Base-by-base conservation (phyloP, 2,888 invertebrate species). In the Limnephilus auricula region DNA sequence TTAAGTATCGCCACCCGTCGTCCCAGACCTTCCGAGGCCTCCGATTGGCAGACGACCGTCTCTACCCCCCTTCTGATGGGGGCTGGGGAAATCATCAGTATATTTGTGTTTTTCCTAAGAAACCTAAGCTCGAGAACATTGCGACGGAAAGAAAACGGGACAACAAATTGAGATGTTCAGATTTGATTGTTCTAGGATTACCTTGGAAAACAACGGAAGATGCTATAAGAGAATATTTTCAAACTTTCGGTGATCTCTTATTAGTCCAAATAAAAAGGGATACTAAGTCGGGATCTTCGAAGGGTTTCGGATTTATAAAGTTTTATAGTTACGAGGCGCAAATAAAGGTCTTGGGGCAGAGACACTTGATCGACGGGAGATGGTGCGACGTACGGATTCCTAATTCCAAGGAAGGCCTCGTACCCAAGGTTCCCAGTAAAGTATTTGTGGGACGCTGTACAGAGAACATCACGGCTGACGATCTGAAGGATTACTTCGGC, bases 1-100 rank as follows among this genome's bases (percentile, higher is more conserved):
- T 99, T 94, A 98, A 99, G 96, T 98, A 98, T 96, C 96, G 99
- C 94, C 97, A 98, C 96, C 97, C 98, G 89, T 98, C 98, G 93
- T 98, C 98, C 13, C 97, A 98, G 93, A 97, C 98, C 37, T 97
- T 98, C 94, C 97, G 99, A 92, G 99, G 99, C 90, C 97, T 99
- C 92, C 97, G 99, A 91, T 96, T 99, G 92, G 98, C 97, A 93
- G 99, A 99, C 94, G 99, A 98, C 93, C 97, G 98, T 94, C 97
- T 99, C 92, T 98, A 98, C 95, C 98, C 99, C 91, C 99, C 99
- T 85, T 94, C 95, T 32, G 95, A 95, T 85, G 95, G 95, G 92
- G 98, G 98, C 93, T 99, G 99, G 99, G 98, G 98, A n/a, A 95
- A 95, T 90, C 95, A 96, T 93, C 95, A 96, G 80, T 97, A 97